Evolutionary conservation across 1,140 invertebrate genomes (phyloP).

Genomic region (Doryteuthis pealeii): DNA sequence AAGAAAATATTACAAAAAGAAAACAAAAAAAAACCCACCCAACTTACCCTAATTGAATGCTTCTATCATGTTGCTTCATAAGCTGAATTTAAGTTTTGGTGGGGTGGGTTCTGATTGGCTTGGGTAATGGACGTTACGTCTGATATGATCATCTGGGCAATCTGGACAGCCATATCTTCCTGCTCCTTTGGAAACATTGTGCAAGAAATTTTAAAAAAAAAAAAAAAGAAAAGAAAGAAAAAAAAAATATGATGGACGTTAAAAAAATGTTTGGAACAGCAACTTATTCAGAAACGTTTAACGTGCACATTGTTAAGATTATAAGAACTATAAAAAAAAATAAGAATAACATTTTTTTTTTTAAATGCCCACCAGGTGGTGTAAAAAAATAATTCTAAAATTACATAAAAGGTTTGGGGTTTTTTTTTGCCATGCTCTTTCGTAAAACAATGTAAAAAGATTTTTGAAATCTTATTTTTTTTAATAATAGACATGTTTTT

Average conservation of each 20-base stretch:
- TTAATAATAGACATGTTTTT: too few species aligned
- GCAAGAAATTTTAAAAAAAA: too few species aligned
- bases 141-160: constrained; percentile 91
- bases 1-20: too few species aligned
- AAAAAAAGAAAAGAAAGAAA: constrained; percentile 17
- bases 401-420: too few species aligned
- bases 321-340: too few species aligned
- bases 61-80: neutral
- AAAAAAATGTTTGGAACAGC: neutral
- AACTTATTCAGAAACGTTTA: neutral
- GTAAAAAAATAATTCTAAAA: too few species aligned
- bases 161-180: constrained; percentile 91
- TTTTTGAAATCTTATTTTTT: too few species aligned
- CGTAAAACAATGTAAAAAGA: too few species aligned
- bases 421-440: too few species aligned
- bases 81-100: too few species aligned
- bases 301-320: neutral
- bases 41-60: neutral
- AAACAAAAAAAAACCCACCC: neutral
- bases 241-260: constrained; percentile 11
- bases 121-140: constrained; percentile 83
- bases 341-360: too few species aligned
- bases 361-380: too few species aligned
- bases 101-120: neutral
- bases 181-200: constrained; percentile 68